phyloP scores from a whole-genome alignment of 2,113 vertebrate species.

The Aix galericulata region DNA sequence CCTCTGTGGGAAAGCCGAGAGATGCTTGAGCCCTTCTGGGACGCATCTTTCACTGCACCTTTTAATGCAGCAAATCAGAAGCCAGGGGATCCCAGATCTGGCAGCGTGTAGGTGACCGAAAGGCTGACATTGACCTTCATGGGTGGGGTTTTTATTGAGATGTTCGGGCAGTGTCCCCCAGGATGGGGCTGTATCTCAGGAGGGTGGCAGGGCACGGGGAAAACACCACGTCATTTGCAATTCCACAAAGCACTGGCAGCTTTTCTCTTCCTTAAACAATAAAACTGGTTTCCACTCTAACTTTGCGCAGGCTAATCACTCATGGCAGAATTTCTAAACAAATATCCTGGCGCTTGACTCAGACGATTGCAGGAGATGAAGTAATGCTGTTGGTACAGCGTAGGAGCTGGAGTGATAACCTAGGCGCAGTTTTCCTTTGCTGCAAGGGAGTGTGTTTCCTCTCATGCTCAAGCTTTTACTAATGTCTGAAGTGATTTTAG shows the following conservation, averaged over 20 bases:
- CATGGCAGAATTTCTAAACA: constrained; percentile 31
- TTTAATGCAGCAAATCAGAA: neutral
- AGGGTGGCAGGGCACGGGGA: neutral
- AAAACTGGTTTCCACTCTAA: constrained; percentile 15
- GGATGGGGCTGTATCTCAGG: neutral
- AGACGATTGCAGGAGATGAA: constrained; percentile 35
- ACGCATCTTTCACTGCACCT: neutral
- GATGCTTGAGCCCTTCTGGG: neutral
- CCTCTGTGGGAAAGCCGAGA: neutral
- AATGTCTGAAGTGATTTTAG: neutral
- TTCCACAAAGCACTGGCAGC: neutral
- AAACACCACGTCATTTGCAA: neutral
- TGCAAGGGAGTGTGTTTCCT: neutral
- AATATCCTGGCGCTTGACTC: constrained; percentile 41
- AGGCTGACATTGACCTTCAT: neutral
- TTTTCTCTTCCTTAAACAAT: constrained; percentile 22
- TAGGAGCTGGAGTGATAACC: constrained; percentile 16
- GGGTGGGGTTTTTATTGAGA: neutral
- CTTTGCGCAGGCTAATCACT: neutral
- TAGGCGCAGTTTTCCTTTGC: neutral
- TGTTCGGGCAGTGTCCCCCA: neutral
- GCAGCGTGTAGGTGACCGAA: neutral
- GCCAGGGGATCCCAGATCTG: neutral
- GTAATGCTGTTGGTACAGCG: constrained; percentile 16
- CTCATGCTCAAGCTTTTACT: neutral